Base-by-base conservation (phyloP, 2,113 vertebrate species). In the Lutjanus erythropterus region DNA sequence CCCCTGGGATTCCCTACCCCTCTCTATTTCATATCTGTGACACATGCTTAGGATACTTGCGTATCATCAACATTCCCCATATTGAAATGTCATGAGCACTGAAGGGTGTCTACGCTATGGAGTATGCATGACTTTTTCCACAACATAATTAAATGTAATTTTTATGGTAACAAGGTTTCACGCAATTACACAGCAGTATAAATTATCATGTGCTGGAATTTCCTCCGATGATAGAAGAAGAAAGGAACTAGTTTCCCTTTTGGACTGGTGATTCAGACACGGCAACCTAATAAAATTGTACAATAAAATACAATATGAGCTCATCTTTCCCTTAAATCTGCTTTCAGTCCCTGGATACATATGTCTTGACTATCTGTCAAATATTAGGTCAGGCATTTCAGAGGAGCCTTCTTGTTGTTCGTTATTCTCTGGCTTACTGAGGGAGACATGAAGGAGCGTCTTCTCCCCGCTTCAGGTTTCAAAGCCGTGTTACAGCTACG, bases 301-400 rank as follows among this genome's bases (percentile, higher is more conserved):
- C 25, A 76, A 78, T 75, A 80, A 69, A 64, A 82, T 46, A 75
- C 18, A 71, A 71, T 59, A 74, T 83, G 39, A 88, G 81, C 64
- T 76, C 41, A 66, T 88, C 42, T 58, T 50, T 71, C 15, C 74
- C 68, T 62, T 73, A 70, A 81, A 87, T 84, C 55, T 80, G 77
- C 78, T 83, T 83, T 85, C 21, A 19, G 71, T 89, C 88, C 75
- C 80, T 56, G 65, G 84, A 80, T 80, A 85, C 87, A 60, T 44
- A 55, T 75, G 58, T 89, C 88, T 84, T 90, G 82, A 84, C 81
- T 76, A 78, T 86, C 87, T 90, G 91, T 92, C 91, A 92, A 91
- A 91, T 89, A 89, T 87, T 90, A 86, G 90, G 90, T 91, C 89
- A 88, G 81, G 67, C 70, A 66, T 91, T 90, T 90, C 83, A 88